Percentiles rank a stretch among this genome's conserved stretches.
phyloP scores from a whole-genome alignment of 2,113 vertebrate species.

The Lutjanus erythropterus region DNA sequence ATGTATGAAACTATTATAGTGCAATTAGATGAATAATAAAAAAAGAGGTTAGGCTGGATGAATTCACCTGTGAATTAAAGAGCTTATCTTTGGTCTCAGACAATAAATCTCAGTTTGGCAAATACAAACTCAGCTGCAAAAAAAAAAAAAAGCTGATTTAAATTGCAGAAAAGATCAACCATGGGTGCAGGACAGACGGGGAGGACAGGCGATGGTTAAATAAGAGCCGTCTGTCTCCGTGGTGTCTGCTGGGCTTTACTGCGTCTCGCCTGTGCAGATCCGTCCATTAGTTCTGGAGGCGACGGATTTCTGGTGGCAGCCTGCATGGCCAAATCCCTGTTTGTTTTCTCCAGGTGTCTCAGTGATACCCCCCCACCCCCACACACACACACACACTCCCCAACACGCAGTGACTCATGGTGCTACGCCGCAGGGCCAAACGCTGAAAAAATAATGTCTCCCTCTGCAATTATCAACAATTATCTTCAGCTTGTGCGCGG shows the following conservation, averaged over 20 bases:
- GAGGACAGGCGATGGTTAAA: not conserved
- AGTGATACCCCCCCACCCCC: not conserved
- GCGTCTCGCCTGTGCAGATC: not conserved
- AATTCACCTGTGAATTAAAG: no score
- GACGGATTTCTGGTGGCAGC: not conserved
- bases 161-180: not conserved
- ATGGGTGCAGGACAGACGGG: not conserved
- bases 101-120: not conserved
- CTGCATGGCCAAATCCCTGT: constrained; percentile 25
- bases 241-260: not conserved
- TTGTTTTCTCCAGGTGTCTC: constrained; percentile 38
- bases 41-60: no score
- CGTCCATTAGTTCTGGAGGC: constrained; percentile 3
- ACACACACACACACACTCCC: no score
- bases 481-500: constrained; percentile 37
- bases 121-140: not conserved
- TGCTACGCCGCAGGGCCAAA: constrained; percentile 1
- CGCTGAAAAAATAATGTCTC: constrained; percentile 38
- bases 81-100: not conserved
- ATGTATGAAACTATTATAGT: no score
- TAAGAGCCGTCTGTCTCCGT: not conserved
- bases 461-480: constrained; percentile 62
- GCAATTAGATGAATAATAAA: not conserved
- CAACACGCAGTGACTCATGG: constrained; percentile 5
- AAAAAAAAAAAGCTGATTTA: not conserved